A percentile compares a stretch with the other conserved stretches of the same genome.
phyloP scores from a whole-genome alignment of 2,113 vertebrate genomes.

The Herpetotheres cachinnans region DNA sequence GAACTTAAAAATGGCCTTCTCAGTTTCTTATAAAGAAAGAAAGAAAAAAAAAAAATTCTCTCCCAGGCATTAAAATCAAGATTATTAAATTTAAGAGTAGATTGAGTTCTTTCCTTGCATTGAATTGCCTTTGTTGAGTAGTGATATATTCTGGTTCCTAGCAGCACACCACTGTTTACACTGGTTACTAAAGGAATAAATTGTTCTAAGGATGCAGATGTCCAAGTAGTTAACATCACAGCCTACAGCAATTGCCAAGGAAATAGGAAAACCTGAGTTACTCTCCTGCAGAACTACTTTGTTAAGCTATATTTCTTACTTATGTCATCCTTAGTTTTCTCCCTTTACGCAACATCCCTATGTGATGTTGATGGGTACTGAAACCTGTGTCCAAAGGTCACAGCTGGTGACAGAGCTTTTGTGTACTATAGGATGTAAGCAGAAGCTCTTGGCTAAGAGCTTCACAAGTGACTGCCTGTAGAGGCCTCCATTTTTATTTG shows the following conservation, averaged over 20 bases:
- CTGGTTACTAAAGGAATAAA: constrained; percentile 66
- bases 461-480: not conserved
- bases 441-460: not conserved
- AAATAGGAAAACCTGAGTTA: constrained; percentile 67
- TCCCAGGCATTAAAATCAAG: constrained; percentile 15
- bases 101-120: constrained; percentile 42
- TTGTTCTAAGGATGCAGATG: constrained; percentile 67
- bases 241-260: constrained; percentile 42
- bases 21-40: constrained; percentile 1
- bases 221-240: constrained; percentile 63
- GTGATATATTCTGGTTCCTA: constrained; percentile 52
- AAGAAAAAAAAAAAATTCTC: not conserved
- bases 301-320: constrained; percentile 31
- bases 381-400: not conserved
- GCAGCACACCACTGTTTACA: constrained; percentile 43
- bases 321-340: constrained; percentile 3
- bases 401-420: not conserved
- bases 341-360: not conserved
- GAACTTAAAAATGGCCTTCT: constrained; percentile 16
- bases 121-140: constrained; percentile 20
- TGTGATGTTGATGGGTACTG: not conserved
- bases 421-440: not conserved
- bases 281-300: constrained; percentile 44
- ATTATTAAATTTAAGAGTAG: constrained; percentile 39
- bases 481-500: not conserved